Base-by-base conservation (phyloP, 2,797 vertebrate species). In the Heliangelus exortis region DNA sequence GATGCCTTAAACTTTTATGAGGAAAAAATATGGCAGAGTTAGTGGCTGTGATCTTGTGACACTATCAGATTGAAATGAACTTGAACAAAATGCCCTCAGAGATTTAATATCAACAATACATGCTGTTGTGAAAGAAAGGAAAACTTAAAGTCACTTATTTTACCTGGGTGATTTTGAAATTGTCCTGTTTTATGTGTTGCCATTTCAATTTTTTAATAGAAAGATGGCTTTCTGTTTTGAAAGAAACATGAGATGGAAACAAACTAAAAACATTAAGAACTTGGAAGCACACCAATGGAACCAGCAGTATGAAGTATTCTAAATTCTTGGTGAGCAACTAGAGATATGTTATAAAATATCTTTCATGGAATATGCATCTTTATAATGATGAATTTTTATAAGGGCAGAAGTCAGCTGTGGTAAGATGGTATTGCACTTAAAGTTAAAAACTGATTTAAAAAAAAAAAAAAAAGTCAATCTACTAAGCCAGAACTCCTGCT, bases 61-160 rank as follows among this genome's bases (percentile, higher is more conserved):
- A 92, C 51, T 93, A 82, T 72, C 53, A 74, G 50, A 73, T 69
- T 80, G 84, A 95, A 91, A 69, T 28, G 55, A 90, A 84, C 29
- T 83, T 86, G 89, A 89, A 50, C 54, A 81, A 92, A 95, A 91
- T 84, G 48, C 39, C 78, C 90, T 74, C 47, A 73, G 85, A 95
- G 67, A 83, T 17, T 51, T 53, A 67, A n/a, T 31, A 87, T 76
- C 72, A 80, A 85, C n/a, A 71, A 81, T 84, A 67, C 34, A 51
- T 15, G 33, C 21, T 83, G 25, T 47, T 79, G 8, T 71, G 58
- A 87, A 92, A 66, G 36, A 89, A 81, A 85, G 63, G 67, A 62
- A 54, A 94, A 75, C 26, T 10, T 86, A 23, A 89, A 63, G 65
- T 69, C 67, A 93, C 68, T 81, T 61, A 28, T 33, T 87, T 90